Evolutionary conservation across 2,888 invertebrate genomes (phyloP).

Genomic region (Lasioglossum lativentre): DNA sequence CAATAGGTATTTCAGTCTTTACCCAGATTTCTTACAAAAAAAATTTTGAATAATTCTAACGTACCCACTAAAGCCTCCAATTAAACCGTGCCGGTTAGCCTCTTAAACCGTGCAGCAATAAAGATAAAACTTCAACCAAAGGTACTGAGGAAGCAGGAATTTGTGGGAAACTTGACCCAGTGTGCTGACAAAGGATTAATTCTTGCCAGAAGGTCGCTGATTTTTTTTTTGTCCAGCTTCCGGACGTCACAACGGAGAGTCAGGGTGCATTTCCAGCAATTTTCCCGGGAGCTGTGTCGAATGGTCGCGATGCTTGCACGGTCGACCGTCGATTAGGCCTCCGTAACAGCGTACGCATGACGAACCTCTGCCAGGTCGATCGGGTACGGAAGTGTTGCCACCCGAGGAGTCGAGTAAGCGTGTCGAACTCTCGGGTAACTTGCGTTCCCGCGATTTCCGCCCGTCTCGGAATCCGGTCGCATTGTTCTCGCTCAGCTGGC

Average conservation of each 20-base stretch:
- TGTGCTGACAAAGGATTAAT: background rate
- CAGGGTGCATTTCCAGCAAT: background rate
- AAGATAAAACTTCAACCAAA: background rate
- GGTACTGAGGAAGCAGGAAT: background rate
- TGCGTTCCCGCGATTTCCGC: conserved; percentile 53
- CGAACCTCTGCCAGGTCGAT: conserved; percentile 21
- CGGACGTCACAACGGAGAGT: background rate
- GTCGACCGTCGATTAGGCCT: conserved; percentile 48
- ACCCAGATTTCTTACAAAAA: background rate
- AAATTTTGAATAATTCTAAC: background rate
- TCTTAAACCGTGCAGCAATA: background rate
- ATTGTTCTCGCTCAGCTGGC: conserved; percentile 66
- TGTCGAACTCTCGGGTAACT: conserved; percentile 32
- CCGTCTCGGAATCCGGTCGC: conserved; percentile 34
- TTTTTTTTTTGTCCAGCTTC: background rate
- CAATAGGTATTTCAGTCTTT: background rate
- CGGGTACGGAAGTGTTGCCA: conserved; percentile 30
- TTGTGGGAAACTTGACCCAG: background rate
- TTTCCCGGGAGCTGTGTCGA: conserved; percentile 22
- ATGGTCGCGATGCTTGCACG: conserved; percentile 29
- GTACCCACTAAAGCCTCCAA: background rate
- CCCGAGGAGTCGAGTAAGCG: conserved; percentile 36
- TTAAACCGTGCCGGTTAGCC: background rate
- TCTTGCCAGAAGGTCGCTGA: background rate
- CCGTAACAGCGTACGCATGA: conserved; percentile 18